phyloP scores from a whole-genome alignment of 2,113 vertebrate genomes.

The Cnemophilus loriae region DNA sequence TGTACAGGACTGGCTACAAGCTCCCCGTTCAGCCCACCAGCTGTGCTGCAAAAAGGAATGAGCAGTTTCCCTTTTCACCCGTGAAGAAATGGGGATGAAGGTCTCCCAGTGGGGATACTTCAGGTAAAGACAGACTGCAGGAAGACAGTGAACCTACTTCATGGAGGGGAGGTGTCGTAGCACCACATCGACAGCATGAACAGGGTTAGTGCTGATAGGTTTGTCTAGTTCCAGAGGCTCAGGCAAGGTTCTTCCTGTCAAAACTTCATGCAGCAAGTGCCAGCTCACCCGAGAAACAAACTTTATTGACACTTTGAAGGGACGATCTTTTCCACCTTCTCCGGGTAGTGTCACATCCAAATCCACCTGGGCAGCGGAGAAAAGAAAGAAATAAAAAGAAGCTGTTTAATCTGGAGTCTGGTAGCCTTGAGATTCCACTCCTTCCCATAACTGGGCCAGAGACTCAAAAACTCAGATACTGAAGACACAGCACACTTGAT shows the following conservation, averaged over 20 bases:
- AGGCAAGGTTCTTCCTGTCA: slow-evolving; percentile 93
- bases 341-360: slow-evolving; percentile 98
- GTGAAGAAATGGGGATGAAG: slow-evolving; percentile 11
- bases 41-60: not conserved
- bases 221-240: slow-evolving; percentile 98
- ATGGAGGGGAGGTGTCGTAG: slow-evolving; percentile 98
- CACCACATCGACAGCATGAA: slow-evolving; percentile 97
- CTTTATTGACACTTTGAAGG: slow-evolving; percentile 97
- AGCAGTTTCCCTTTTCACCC: not conserved
- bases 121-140: slow-evolving; percentile 28
- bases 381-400: not conserved
- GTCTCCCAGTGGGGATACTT: not conserved
- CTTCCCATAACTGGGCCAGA: not conserved
- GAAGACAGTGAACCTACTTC: slow-evolving; percentile 85
- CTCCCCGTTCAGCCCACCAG: not conserved
- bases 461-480: not conserved
- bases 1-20: not conserved
- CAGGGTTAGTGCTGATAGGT: slow-evolving; percentile 99
- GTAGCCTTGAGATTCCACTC: not conserved
- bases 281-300: slow-evolving; percentile 99
- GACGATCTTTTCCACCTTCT: slow-evolving; percentile 97
- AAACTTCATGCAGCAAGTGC: slow-evolving; percentile 97
- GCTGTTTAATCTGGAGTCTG: not conserved
- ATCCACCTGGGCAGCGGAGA: slow-evolving; percentile 82
- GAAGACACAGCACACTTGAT: not conserved